These are phyloP conservation scores for Apis cerana DNA, from an alignment of 1,140 invertebrate species.

Conservation along the genomic window DNA sequence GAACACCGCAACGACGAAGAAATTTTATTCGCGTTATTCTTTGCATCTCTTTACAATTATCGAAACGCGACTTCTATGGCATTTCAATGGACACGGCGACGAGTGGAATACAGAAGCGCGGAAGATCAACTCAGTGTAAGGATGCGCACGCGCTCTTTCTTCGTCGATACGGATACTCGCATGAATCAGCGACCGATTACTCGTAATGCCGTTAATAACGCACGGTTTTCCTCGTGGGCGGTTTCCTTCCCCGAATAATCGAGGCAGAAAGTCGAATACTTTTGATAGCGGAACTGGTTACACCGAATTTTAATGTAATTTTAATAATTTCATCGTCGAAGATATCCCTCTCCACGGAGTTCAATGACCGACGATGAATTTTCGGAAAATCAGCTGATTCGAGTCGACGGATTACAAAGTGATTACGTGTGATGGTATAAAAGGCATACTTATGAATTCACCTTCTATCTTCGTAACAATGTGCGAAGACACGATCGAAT, in stretches of 20 bases:
- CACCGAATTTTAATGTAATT: no score
- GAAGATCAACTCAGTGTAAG: not conserved
- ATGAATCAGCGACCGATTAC: slow-evolving; percentile 34
- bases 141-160: slow-evolving; percentile 9
- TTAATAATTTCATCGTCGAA: no score
- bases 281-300: no score
- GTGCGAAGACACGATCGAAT: not conserved
- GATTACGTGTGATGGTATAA: no score
- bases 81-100: slow-evolving; percentile 15
- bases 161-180: not conserved
- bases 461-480: not conserved
- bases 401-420: no score
- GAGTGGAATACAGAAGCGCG: not conserved
- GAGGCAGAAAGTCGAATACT: not conserved
- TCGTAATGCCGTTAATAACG: no score
- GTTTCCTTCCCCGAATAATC: not conserved
- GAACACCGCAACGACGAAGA: not conserved
- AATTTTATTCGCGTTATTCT: not conserved
- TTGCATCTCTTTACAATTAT: not conserved
- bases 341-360: no score
- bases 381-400: no score
- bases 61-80: slow-evolving; percentile 25
- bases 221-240: no score
- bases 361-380: no score
- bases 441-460: not conserved